phyloP scores from a whole-genome alignment of 2,888 invertebrate genomes.

The Phyllotreta striolata region DNA sequence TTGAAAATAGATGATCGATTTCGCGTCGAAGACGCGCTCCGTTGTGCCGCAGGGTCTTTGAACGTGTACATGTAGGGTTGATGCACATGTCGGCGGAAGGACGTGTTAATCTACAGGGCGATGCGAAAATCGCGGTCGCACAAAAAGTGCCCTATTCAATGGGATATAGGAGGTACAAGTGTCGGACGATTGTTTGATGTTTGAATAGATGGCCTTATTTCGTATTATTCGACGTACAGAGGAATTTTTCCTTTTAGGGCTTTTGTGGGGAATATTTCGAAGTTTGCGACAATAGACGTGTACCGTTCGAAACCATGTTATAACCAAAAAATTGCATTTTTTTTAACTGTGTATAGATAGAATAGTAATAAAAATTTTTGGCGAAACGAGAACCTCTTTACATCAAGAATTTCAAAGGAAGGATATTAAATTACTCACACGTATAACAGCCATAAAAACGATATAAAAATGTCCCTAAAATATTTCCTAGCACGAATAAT shows the following conservation, averaged over 20 bases:
- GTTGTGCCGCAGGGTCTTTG: not conserved
- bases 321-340: not conserved
- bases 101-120: slow-evolving; percentile 5
- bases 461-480: too few species aligned
- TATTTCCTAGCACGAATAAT: too few species aligned
- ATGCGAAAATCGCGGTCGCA: not conserved
- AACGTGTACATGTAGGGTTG: not conserved
- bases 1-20: slow-evolving; percentile 36
- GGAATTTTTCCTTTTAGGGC: not conserved
- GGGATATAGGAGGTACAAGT: slow-evolving; percentile 1
- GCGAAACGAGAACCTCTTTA: too few species aligned
- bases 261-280: slow-evolving; percentile 1
- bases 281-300: not conserved
- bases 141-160: not conserved
- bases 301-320: slow-evolving; percentile 9
- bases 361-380: too few species aligned
- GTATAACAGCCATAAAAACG: too few species aligned
- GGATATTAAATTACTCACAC: too few species aligned
- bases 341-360: too few species aligned
- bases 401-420: too few species aligned
- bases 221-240: not conserved
- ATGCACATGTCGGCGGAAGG: slow-evolving; percentile 9
- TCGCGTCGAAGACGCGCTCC: slow-evolving; percentile 26
- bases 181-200: slow-evolving; percentile 7
- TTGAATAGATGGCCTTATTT: slow-evolving; percentile 8